A percentile compares a stretch with the other conserved stretches of the same genome.
Evolutionary conservation across 2,797 vertebrate species (phyloP).

Genomic region (Pipistrellus pipistrellus): DNA sequence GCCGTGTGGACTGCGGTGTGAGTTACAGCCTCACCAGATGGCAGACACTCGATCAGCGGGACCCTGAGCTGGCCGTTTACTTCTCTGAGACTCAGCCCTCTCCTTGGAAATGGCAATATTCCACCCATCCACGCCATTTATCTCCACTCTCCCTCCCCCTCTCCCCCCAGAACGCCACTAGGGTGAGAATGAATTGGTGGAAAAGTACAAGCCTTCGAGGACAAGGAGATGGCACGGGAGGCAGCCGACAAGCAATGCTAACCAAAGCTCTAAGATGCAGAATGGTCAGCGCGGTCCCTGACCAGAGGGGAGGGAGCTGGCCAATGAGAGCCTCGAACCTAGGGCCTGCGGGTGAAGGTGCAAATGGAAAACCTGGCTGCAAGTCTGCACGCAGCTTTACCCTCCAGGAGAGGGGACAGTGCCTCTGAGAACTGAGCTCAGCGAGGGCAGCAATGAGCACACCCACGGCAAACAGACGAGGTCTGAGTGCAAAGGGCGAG

Average conservation of each 20-base stretch:
- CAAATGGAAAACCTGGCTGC: accelerated
- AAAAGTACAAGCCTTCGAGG: not conserved
- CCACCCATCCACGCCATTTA: not conserved
- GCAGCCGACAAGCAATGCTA: not conserved
- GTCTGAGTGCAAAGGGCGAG: accelerated
- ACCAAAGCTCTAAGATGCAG: not conserved
- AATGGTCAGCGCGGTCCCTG: accelerated
- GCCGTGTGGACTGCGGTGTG: accelerated
- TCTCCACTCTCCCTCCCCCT: not conserved
- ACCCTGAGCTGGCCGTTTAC: not conserved
- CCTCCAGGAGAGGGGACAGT: not conserved
- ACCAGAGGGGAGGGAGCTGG: too few species aligned
- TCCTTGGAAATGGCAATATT: not conserved
- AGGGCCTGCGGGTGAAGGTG: not conserved
- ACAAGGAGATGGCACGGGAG: not conserved
- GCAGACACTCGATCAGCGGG: too few species aligned
- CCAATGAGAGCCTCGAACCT: not conserved
- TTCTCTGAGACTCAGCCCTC: not conserved
- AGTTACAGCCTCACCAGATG: not conserved
- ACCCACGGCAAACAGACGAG: not conserved
- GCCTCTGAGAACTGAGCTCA: not conserved
- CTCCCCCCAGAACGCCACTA: not conserved
- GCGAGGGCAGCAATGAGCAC: not conserved
- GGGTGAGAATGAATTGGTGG: not conserved
- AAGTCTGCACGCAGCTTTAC: accelerated